Evolutionary conservation across 53 echinoderm and acorn worm species (phyloP).

Genomic region (Stichopus horrens): DNA sequence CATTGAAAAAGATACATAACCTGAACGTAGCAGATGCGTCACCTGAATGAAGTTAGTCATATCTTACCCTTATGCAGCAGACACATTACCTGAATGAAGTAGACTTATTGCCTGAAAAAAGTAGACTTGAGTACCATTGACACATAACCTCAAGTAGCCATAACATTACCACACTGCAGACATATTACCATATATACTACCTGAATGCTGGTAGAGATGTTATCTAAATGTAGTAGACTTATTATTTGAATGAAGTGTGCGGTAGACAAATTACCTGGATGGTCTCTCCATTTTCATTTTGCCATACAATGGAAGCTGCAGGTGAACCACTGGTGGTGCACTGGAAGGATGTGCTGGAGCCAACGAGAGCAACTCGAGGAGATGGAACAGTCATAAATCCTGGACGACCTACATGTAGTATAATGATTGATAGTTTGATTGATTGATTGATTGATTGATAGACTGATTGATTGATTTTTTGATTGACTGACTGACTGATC

Average conservation of each 20-base stretch:
- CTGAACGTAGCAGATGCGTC: too few species aligned
- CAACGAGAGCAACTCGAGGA: constrained; percentile 57
- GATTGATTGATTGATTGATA: too few species aligned
- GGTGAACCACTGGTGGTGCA: constrained; percentile 76
- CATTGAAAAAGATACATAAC: too few species aligned
- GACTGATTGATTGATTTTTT: too few species aligned
- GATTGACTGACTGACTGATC: too few species aligned
- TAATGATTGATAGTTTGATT: too few species aligned
- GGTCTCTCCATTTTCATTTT: constrained; percentile 47
- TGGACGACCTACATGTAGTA: constrained; percentile 69
- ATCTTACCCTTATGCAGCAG: too few species aligned
- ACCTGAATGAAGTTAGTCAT: too few species aligned
- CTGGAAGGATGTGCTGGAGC: constrained; percentile 60
- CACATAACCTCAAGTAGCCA: too few species aligned
- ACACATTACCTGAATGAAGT: too few species aligned
- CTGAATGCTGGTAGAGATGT: neutral
- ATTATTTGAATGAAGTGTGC: neutral
- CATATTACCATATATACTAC: constrained; percentile 66
- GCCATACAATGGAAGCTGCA: constrained; percentile 73
- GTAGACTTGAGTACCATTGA: too few species aligned
- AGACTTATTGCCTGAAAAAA: too few species aligned
- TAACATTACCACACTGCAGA: constrained; percentile 23
- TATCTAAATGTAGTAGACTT: neutral
- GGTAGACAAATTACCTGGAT: constrained; percentile 57
- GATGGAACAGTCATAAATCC: constrained; percentile 72